Evolutionary conservation across 2,113 vertebrate genomes (phyloP), one percentile per base, ranked within the genome.

Genomic region (Okapia johnstoni): DNA sequence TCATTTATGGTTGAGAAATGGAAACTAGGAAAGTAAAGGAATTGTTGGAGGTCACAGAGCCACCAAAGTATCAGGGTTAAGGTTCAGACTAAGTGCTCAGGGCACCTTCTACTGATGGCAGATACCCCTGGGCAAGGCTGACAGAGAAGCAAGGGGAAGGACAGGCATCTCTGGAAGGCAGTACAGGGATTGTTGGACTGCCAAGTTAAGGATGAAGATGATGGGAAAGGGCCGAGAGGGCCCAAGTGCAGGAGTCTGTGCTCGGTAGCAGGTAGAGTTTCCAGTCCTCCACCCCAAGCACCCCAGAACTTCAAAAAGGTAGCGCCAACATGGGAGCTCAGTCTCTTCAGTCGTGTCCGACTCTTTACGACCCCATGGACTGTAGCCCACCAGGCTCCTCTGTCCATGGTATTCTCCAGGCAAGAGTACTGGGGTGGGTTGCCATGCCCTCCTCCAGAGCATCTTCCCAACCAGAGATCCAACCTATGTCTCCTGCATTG

Each of bases 281-380:
- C 66, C 11, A 1, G 60, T 46, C 73, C 5, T 55, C 36, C 25
- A 48, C 2, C 5, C 6, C 46, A 89, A 50, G 61, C 33, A 76
- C 17, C 60, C 14, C 2, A 3, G 21, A 66, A 50, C n/a, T 76
- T 77, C 25, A 80, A 30, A 85, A 58, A 40, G 15, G n/a, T 8
- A 28, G 15, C 1, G 14, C 55, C 21, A 23, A n/a, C 66, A 70
- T 6, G 66, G 19, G 21, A 12, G n/a, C n/a, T 23, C 36, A 23
- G 66, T 70, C 66, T n/a, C n/a, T 23, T 40, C 19, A 73, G 10
- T 40, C 0, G 0, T 23, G n/a, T 23, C 66, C 12, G 19, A 6
- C 66, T 73, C 66, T 36, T 36, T 40, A n/a, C 1, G 0, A 40
- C 66, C n/a, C 66, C 5, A 3, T 3, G 5, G 66, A 12, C n/a